Evolutionary conservation across 1,140 invertebrate genomes (phyloP), one percentile per base, ranked within the genome.

Genomic region (Cydia amplana): DNA sequence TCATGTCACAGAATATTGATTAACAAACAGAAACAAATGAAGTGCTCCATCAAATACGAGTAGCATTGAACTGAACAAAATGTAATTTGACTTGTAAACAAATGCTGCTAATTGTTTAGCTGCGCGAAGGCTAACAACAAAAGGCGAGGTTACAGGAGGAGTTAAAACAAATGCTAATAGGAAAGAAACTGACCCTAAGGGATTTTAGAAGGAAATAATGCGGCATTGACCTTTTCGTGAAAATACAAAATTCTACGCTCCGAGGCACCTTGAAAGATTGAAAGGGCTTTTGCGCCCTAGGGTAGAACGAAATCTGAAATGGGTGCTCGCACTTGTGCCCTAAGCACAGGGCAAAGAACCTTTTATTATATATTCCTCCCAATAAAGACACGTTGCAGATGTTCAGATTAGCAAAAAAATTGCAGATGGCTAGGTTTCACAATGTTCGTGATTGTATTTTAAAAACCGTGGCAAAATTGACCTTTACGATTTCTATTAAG

Each of bases 31-130:
- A 40, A 70, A 70, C 28, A 70, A 40, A 70, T 16, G 12, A 70
- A 43, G 64, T 67, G 25, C 28, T 70, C 65, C 32, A 70, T 70
- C 10, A 40, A 70, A 43, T 20, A 36, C 65, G 14, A 10, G 25
- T 43, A 70, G 32, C 25, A 70, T 70, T 70, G 64, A 70, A 36
- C 28, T 70, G 16, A 18, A 51, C 43, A 51, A 18, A 70, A 20
- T 40, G 65, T 36, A 70, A n/a, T 28, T 70, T 40, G 32, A 70
- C 43, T 32, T n/a, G 23, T 16, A 70, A 70, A 40, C 65, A 70
- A 70, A 70, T 70, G 65, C 28, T 25, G n/a, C 65, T 70, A 70
- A 70, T 70, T 70, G 25, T 70, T 70, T 70, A n/a, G 18, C 28
- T 40, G 32, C 40, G 32, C n/a, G 65, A 70, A 70, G 36, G 65